Base-by-base conservation (phyloP, 2,888 invertebrate species). In the Epiblema foenella region DNA sequence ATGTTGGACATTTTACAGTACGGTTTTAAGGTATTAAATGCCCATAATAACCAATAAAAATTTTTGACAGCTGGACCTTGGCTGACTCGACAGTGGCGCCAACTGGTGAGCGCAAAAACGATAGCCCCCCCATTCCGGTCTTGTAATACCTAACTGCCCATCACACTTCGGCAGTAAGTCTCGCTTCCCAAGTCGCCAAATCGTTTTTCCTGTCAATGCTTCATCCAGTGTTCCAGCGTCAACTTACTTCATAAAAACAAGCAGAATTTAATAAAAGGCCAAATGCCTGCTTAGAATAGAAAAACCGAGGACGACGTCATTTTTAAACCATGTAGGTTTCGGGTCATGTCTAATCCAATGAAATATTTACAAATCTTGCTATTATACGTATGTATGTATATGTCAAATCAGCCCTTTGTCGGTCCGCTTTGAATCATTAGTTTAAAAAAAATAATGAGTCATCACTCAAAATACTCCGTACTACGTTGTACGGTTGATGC, bases 401-500 rank as follows among this genome's bases (percentile, higher is more conserved):
- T 37, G 24, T 39, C 18, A 24, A 39, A 17, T 15, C 56, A 39
- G 15, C 49, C 56, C 51, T 67, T 59, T 57, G 67, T 67, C 57
- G 67, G 18, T 60, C 49, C 42, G 46, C 63, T 67, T 71, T 71
- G 71, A 71, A 17, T 71, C 62, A 71, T 67, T 62, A 67, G 12
- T 60, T 49, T 56, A 56, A 57, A 69, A 69, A n/a, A 67, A 71
- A 62, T 51, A 51, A 56, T 70, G 71, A 66, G 66, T 71, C 71
- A 71, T 18, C 56, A 67, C 60, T 71, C 62, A 51, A 71, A 74
- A 73, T 68, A 73, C 65, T 73, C 52, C 73, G 62, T 68, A 70
- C 56, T 68, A 73, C 64, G 54, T 60, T 58, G 72, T 57, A 67
- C 68, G 46, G 9, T 64, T 42, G 56, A 49, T 42, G 58, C 12